Base-by-base conservation (phyloP, 2,113 vertebrate species). In the Cyprinus carpio region DNA sequence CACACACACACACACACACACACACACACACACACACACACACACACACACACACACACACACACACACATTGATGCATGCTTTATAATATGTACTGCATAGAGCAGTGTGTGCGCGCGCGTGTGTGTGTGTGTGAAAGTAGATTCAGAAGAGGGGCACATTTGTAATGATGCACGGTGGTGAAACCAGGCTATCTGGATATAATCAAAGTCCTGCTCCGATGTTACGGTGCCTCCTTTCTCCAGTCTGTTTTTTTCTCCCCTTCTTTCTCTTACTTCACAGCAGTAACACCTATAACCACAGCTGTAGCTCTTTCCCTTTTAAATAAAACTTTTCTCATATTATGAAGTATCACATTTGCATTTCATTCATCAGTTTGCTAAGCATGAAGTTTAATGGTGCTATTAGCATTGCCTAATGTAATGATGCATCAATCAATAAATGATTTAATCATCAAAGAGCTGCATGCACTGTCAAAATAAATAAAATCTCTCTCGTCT, bases 371-470 rank as follows among this genome's bases (percentile, higher is more conserved):
- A 91, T 87, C 86, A 87, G 23, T 77, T 83, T 88, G 49, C 49
- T 87, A 84, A 75, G 72, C 34, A 71, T 86, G 75, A 74, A 75
- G 78, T 75, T 75, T 60, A 58, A 83, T 60, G 81, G 27, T 54
- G 71, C 37, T 72, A 85, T 85, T 87, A 79, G 69, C 27, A 71
- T 34, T 64, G 67, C 56, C 29, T 49, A 62, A 80, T 83, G 82
- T 81, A 85, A 69, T 86, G 86, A 85, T 67, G 83, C 80, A 71
- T 87, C 56, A 85, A 88, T 54, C 31, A 88, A 90, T 87, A 87
- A 86, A 85, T 83, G 72, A 84, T 81, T 83, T 77, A 82, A 87
- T 80, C 88, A 88, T 86, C 87, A 82, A 81, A 87, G 82, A 78
- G 34, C 40, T 23, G 12, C 18, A 76, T 65, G 18, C 25, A 15